Base-by-base conservation (phyloP, 2,797 vertebrate genomes). In the Hydrolagus colliei region DNA sequence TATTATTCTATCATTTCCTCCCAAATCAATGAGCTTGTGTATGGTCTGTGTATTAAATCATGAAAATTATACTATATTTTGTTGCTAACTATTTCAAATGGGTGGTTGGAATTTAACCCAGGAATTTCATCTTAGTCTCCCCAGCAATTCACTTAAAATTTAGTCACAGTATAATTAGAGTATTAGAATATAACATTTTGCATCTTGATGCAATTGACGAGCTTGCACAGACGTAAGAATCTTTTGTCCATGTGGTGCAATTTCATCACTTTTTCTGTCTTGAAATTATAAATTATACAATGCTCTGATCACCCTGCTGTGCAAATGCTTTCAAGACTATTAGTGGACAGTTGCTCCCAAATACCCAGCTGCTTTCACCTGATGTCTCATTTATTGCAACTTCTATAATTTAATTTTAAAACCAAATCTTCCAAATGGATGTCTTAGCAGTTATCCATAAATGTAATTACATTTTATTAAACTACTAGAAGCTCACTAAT, bases 331-430 rank as follows among this genome's bases (percentile, higher is more conserved):
- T 77, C 61, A 11, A n/a, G 52, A 3, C 52, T 61, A 11, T 20
- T 77, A 59, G 18, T 61, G 3, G 52, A 61, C 2, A n/a, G 1
- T 77, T 52, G 41, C 41, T 61, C 20, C 3, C 18, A 77, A 77
- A n/a, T 61, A n/a, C 1, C 52, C 18, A 77, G 10, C 73, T 77
- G 52, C 6, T 3, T 77, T 77, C 75, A 77, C 18, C 52, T 20
- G 59, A 12, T 77, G 52, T 77, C 75, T 77, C 52, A 76, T n/a
- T 76, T n/a, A 9, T 59, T 76, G 74, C 41, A 77, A n/a, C 41
- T 61, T 77, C 10, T 59, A 9, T 52, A 59, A 59, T 76, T 76
- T 76, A 52, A 59, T n/a, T 22, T 77, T 18, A 52, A 52, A 76
- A 76, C 16, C 52, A 59, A 76, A 76, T 52, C 41, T 76, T 76